These are phyloP conservation scores for Drosophila bifasciata DNA, from an alignment of 1,140 invertebrate genomes.

Conservation along the genomic window DNA sequence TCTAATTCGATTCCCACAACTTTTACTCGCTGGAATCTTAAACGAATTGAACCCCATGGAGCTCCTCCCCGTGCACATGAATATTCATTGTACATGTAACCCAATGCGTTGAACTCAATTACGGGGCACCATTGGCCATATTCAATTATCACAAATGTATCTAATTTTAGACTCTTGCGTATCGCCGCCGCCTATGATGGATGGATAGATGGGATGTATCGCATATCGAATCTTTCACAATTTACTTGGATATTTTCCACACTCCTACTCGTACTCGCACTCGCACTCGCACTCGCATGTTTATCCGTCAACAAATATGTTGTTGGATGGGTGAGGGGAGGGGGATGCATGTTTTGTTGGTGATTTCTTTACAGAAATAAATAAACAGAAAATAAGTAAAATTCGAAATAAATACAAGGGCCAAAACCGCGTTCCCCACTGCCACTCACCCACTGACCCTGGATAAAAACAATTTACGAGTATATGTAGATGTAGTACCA, in stretches of 20 bases:
- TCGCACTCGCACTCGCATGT: neutral
- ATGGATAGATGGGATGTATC: slow-evolving; percentile 39
- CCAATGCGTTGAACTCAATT: slow-evolving; percentile 40
- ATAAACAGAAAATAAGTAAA: slow-evolving; percentile 33
- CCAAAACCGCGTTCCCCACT: slow-evolving; percentile 7
- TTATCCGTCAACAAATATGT: slow-evolving; percentile 30
- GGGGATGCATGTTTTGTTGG: slow-evolving; percentile 15
- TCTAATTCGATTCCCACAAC: too few relatives aligned
- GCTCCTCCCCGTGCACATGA: slow-evolving; percentile 3
- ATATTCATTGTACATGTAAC: slow-evolving; percentile 23
- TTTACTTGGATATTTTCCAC: slow-evolving; percentile 23
- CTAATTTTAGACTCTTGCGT: slow-evolving; percentile 34
- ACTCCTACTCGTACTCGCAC: too few relatives aligned
- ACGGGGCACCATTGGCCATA: slow-evolving; percentile 19
- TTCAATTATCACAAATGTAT: slow-evolving; percentile 25
- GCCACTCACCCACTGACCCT: slow-evolving; percentile 43
- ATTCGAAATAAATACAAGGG: slow-evolving; percentile 36
- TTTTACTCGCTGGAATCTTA: neutral
- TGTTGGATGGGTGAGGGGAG: too few relatives aligned
- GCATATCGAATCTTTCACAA: slow-evolving; percentile 40
- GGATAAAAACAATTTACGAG: slow-evolving; percentile 41
- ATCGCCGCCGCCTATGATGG: slow-evolving; percentile 15
- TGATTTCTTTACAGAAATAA: slow-evolving; percentile 44
- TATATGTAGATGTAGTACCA: neutral
- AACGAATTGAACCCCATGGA: slow-evolving; percentile 10